phyloP scores from a whole-genome alignment of 2,113 vertebrate species.

The Pluvianellus socialis region DNA sequence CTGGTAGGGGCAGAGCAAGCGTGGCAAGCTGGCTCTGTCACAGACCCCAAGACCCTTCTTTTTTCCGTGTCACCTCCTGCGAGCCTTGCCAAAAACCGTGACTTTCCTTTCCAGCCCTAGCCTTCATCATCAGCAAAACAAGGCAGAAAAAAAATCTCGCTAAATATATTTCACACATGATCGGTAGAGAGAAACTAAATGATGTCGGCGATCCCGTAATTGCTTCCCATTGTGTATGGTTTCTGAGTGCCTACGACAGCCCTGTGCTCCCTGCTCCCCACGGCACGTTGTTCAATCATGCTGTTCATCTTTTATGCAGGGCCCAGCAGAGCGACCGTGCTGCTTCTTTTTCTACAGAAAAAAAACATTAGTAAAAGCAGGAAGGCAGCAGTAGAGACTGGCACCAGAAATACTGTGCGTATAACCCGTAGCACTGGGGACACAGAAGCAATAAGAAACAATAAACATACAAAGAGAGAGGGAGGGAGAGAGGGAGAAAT shows the following conservation, averaged over 20 bases:
- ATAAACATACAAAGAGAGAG: background rate
- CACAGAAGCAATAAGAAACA: background rate
- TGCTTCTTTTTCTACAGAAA: background rate
- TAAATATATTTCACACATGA: background rate
- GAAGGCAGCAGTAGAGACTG: background rate
- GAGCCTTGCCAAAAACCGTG: background rate
- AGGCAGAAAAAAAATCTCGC: background rate
- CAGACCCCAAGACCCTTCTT: background rate
- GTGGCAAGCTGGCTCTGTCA: background rate
- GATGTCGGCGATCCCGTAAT: rapidly evolving
- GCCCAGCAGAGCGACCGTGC: background rate
- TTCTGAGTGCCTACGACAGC: rapidly evolving
- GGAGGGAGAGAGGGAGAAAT: background rate
- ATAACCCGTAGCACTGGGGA: background rate
- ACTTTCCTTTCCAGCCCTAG: background rate
- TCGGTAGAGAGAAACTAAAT: background rate
- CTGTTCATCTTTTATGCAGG: background rate
- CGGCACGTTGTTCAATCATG: rapidly evolving
- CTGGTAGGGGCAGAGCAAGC: background rate
- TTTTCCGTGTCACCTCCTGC: background rate
- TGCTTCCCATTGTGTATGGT: background rate
- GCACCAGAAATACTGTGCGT: background rate
- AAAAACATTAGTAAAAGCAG: background rate
- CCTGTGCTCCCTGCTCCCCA: background rate
- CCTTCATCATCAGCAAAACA: background rate